Evolutionary conservation across 2,797 vertebrate genomes (phyloP).

Genomic region (Thamnophis elegans): DNA sequence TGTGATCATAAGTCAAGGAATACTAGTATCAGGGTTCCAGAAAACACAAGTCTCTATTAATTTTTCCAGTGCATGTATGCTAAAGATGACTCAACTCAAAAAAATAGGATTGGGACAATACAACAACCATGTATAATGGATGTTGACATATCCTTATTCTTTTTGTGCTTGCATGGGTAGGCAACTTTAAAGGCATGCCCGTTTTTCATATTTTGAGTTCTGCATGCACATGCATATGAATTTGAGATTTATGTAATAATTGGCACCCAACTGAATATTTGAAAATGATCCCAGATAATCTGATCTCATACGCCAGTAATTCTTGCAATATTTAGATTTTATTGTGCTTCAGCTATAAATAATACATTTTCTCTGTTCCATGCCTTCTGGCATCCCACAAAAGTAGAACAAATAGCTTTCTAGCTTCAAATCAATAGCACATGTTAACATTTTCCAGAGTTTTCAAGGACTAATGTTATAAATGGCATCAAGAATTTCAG

Average conservation of each 20-base stretch:
- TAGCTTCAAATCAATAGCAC: conserved; percentile 59
- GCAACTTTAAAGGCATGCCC: neutral
- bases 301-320: conserved; percentile 28
- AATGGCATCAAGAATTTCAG: conserved; percentile 22
- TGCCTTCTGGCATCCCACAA: conserved; percentile 47
- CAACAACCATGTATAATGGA: neutral
- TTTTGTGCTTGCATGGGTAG: neutral
- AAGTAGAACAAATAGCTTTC: conserved; percentile 39
- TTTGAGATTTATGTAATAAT: neutral
- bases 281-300: neutral
- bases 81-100: neutral
- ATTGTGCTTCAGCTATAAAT: conserved; percentile 53
- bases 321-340: conserved; percentile 28
- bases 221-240: neutral
- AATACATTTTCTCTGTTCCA: conserved; percentile 59
- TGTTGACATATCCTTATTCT: neutral
- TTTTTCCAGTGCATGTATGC: neutral
- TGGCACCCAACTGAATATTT: neutral
- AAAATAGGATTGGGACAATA: neutral
- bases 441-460: conserved; percentile 53
- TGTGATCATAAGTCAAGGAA: neutral
- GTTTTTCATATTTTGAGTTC: neutral
- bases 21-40: neutral
- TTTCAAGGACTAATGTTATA: conserved; percentile 40
- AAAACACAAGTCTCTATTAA: neutral